Conservation (phyloP, 2,797 vertebrate genomes). For the Brachyalestes nurse region DNA sequence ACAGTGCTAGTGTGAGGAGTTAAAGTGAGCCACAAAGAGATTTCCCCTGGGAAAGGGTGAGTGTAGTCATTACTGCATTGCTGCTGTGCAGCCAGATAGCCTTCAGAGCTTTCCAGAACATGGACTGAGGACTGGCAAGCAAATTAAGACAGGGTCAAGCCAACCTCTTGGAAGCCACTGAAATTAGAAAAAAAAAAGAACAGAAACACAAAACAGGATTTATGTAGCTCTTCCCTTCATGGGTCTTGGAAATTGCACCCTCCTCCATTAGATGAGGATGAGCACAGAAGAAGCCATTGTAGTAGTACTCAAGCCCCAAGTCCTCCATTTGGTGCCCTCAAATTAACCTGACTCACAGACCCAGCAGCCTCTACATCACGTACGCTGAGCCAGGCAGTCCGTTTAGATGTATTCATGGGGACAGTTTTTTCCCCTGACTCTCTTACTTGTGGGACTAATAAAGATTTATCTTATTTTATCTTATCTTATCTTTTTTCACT, state of each 20-base stretch:
- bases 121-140: constrained; percentile 16
- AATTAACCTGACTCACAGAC: constrained; percentile 69
- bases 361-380: constrained; percentile 44
- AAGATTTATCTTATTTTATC: too few relatives aligned
- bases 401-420: constrained; percentile 2
- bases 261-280: constrained; percentile 48
- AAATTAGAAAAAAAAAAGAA: constrained; percentile 11
- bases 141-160: constrained; percentile 17
- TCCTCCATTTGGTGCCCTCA: constrained; percentile 60
- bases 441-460: too few relatives aligned
- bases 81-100: neutral
- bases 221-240: constrained; percentile 36
- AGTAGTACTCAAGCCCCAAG: constrained; percentile 52
- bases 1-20: neutral
- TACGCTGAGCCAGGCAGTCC: constrained; percentile 41
- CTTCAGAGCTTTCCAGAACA: constrained; percentile 22
- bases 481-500: constrained; percentile 56
- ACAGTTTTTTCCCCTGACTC: neutral
- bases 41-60: neutral
- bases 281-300: constrained; percentile 47
- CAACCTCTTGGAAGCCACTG: constrained; percentile 9
- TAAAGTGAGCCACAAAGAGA: constrained; percentile 7
- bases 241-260: constrained; percentile 31
- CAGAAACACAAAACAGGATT: constrained; percentile 34
- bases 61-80: neutral